Conservation (phyloP, 2,888 invertebrate genomes). For the Noctua pronuba region DNA sequence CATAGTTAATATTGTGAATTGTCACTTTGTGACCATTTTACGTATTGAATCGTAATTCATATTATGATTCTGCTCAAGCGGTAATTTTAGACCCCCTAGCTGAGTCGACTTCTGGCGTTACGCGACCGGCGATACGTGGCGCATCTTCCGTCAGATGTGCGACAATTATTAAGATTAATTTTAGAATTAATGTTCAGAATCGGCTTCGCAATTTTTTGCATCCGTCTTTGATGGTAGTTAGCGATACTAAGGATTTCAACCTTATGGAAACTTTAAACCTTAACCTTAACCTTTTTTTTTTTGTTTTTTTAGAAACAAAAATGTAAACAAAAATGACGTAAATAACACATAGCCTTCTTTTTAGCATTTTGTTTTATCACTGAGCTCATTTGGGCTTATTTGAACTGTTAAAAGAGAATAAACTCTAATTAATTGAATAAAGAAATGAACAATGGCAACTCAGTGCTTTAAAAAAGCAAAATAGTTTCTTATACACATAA, state of each 20-base stretch:
- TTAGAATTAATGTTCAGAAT: background rate
- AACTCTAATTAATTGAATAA: background rate
- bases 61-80: no score
- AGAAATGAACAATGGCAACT: constrained; percentile 50
- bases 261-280: no score
- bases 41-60: no score
- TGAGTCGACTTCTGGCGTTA: background rate
- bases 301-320: no score
- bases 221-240: background rate
- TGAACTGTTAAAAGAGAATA: background rate
- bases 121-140: background rate
- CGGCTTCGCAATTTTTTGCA: background rate
- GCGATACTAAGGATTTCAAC: background rate
- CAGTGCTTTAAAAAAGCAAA: constrained; percentile 21
- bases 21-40: no score
- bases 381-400: background rate
- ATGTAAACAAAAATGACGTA: background rate
- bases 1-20: no score
- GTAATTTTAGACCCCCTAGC: no score
- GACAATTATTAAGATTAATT: background rate
- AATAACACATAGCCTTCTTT: background rate
- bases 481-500: constrained; percentile 31
- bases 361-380: background rate
- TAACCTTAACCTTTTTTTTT: no score
- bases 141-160: background rate